These are phyloP conservation scores for Brachyalestes nurse DNA, from an alignment of 2,797 vertebrate species.

Conservation along the genomic window DNA sequence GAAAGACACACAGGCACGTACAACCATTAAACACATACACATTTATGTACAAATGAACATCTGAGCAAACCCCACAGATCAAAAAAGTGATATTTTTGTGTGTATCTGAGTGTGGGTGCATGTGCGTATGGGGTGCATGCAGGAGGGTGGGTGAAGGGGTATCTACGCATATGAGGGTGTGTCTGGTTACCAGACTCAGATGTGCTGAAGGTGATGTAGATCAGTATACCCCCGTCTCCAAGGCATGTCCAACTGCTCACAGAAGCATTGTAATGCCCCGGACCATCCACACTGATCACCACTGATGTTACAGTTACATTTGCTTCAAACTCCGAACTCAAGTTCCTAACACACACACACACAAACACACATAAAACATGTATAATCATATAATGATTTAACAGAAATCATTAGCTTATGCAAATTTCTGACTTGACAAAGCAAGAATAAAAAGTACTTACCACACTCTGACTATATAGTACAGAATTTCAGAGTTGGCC, in stretches of 20 bases:
- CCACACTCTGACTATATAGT: constrained; percentile 92
- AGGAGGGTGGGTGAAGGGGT: constrained; percentile 6
- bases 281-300: constrained; percentile 85
- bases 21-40: background rate
- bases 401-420: background rate
- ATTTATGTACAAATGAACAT: background rate
- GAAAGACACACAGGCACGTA: constrained; percentile 21
- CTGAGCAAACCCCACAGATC: background rate
- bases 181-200: constrained; percentile 82
- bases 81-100: background rate
- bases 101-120: background rate
- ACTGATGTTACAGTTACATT: constrained; percentile 86
- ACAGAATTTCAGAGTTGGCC: constrained; percentile 93
- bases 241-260: constrained; percentile 90
- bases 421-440: background rate
- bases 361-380: background rate
- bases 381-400: background rate
- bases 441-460: constrained; percentile 73
- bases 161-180: constrained; percentile 4
- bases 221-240: constrained; percentile 86
- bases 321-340: constrained; percentile 76
- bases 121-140: background rate
- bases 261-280: constrained; percentile 83
- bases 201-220: constrained; percentile 84
- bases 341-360: constrained; percentile 80